phyloP scores from a whole-genome alignment of 2,797 vertebrate genomes.

The Otolemur crassicaudatus region DNA sequence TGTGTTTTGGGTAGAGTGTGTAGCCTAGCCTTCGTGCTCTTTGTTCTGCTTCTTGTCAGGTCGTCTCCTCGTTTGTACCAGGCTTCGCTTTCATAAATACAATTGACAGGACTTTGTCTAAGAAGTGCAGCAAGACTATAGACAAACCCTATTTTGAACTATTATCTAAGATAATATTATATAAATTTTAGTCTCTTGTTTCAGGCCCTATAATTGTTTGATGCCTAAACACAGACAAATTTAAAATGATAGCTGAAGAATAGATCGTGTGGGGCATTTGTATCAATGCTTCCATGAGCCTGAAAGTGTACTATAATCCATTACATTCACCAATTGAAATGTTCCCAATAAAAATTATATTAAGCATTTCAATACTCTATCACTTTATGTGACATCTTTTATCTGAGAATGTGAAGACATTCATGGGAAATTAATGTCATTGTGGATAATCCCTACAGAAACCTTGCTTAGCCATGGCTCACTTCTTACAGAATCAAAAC shows the following conservation, averaged over 20 bases:
- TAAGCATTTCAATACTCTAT: not conserved
- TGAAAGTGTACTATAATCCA: not conserved
- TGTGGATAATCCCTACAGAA: slow-evolving; percentile 58
- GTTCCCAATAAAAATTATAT: slow-evolving; percentile 33
- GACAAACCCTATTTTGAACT: not conserved
- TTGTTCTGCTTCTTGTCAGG: not conserved
- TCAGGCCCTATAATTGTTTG: not conserved
- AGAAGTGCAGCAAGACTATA: not conserved
- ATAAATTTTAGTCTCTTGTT: not conserved
- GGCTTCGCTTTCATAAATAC: not conserved
- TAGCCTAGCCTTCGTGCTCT: not conserved
- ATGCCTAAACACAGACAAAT: not conserved
- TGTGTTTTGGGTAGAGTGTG: not conserved
- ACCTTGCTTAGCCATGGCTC: not conserved
- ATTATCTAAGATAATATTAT: not conserved
- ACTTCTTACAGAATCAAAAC: slow-evolving; percentile 58
- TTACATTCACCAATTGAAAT: not conserved
- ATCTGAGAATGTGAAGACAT: slow-evolving; percentile 18
- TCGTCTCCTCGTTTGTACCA: not conserved
- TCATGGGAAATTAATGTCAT: slow-evolving; percentile 20
- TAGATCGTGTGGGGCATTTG: not conserved
- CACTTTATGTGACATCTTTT: not conserved
- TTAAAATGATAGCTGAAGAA: not conserved
- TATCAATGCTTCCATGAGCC: not conserved
- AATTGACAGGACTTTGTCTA: not conserved